Base-by-base conservation (phyloP, 2,888 invertebrate genomes). In the Seladonia tumulorum region DNA sequence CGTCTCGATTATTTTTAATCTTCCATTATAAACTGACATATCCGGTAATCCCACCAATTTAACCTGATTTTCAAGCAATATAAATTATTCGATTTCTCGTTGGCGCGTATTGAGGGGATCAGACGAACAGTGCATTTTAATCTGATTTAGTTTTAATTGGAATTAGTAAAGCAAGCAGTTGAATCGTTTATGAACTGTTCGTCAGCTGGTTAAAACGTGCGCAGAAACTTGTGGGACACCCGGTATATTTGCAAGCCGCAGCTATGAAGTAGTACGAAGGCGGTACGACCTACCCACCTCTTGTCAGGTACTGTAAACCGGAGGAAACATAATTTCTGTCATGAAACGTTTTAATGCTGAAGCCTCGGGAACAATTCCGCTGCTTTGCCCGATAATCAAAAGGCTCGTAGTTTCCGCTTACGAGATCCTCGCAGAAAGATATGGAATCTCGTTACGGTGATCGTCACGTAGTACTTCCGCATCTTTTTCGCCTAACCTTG, bases 401-500 rank as follows among this genome's bases (percentile, higher is more conserved):
- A 73, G 16, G 5, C 18, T 71, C 63, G 45, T 29, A 29, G 57
- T 16, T 16, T 49, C 47, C 39, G n/a, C 18, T 47, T 39, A 73
- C n/a, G 57, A 73, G 72, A 76, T 47, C 8, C 47, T n/a, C 57
- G 16, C 22, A 35, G 39, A 45, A 14, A 76, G 74, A 81, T 72
- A 76, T 73, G 60, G 66, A 81, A 72, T 76, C 78, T 84, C n/a
- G 63, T 85, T 85, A 76, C 76, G 68, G 29, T 72, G 57, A 71
- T 76, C 47, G 45, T 18, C 39, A 57, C 25, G 78, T 47, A 42
- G 79, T 87, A 47, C 73, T 81, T 53, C 71, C 39, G 53, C 76
- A 79, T 70, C 74, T 71, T 82, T 80, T 81, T 76, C 71, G 72
- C 60, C 18, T 35, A 35, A 73, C 49, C 73, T 22, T 47, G 39